Evolutionary conservation across 1,140 invertebrate genomes (phyloP).

Genomic region (Philaenus spumarius): DNA sequence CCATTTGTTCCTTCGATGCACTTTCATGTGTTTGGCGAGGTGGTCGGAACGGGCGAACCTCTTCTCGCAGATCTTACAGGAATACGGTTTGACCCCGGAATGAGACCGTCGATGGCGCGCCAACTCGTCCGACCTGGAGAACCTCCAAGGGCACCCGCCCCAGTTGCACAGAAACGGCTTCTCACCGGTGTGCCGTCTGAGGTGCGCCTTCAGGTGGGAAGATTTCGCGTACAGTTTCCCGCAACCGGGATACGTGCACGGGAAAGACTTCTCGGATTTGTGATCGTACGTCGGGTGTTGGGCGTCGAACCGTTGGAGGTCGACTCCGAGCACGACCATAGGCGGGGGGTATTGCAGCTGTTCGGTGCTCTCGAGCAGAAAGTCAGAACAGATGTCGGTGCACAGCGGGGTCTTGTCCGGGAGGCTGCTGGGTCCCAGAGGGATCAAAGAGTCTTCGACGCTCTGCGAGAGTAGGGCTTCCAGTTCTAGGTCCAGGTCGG

Average conservation of each 20-base stretch:
- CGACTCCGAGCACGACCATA: constrained; percentile 40
- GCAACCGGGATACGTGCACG: constrained; percentile 43
- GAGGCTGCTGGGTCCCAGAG: constrained; percentile 18
- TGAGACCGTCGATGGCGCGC: constrained; percentile 58
- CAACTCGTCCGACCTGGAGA: constrained; percentile 89
- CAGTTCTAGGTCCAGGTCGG: too few relatives aligned
- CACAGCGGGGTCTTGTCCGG: constrained; percentile 43
- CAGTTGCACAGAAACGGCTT: constrained; percentile 89
- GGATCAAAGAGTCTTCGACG: too few relatives aligned
- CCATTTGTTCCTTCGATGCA: constrained; percentile 46
- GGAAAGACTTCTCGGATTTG: constrained; percentile 34
- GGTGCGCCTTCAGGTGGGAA: constrained; percentile 89
- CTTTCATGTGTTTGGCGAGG: constrained; percentile 80
- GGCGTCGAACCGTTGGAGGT: constrained; percentile 27
- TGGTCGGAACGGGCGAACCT: constrained; percentile 86
- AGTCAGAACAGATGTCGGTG: constrained; percentile 42
- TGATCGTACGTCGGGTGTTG: background rate
- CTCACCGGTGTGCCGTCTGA: constrained; percentile 88
- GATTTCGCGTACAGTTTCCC: constrained; percentile 82
- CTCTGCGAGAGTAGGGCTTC: too few relatives aligned
- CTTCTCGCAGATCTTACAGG: constrained; percentile 75
- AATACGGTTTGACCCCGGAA: constrained; percentile 73
- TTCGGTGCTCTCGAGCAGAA: constrained; percentile 37
- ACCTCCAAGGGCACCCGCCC: constrained; percentile 88
- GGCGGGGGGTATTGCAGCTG: constrained; percentile 33